phyloP scores from a whole-genome alignment of 2,797 vertebrate genomes.

The Thamnophis elegans region DNA sequence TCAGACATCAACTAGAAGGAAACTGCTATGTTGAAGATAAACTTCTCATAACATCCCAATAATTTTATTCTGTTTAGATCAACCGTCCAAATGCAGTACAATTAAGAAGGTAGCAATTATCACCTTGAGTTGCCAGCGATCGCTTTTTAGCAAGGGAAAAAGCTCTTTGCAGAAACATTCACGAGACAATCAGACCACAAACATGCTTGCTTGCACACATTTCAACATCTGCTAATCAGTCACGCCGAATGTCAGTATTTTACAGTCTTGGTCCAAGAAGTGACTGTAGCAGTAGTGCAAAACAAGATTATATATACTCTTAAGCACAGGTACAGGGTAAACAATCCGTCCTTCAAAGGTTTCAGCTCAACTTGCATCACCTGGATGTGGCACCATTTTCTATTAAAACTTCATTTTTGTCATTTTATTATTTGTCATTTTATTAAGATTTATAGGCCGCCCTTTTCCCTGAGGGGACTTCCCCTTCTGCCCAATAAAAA shows the following conservation, averaged over 20 bases:
- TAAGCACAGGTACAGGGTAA: not conserved
- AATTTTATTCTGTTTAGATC: not conserved
- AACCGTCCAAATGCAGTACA: not conserved
- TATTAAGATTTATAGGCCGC: no score
- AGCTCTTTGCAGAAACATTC: not conserved
- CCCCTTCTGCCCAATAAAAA: not conserved
- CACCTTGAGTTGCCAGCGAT: not conserved
- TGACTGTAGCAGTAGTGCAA: not conserved
- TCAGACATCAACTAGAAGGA: not conserved
- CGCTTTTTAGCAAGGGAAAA: not conserved
- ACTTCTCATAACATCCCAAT: not conserved
- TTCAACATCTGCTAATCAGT: conserved; percentile 7
- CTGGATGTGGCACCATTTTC: not conserved
- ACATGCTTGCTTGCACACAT: not conserved
- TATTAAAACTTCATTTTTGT: no score
- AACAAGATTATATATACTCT: not conserved
- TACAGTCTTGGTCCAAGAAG: not conserved
- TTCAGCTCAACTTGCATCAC: not conserved
- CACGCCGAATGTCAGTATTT: not conserved
- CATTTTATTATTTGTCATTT: no score
- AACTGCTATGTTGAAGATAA: not conserved
- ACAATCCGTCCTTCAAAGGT: not conserved
- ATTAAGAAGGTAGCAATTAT: conserved; percentile 9
- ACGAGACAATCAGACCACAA: conserved; percentile 8
- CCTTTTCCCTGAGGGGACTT: no score